Evolutionary conservation across 1,140 invertebrate genomes (phyloP), one percentile per base, ranked within the genome.

Genomic region (Calliphora vicina): DNA sequence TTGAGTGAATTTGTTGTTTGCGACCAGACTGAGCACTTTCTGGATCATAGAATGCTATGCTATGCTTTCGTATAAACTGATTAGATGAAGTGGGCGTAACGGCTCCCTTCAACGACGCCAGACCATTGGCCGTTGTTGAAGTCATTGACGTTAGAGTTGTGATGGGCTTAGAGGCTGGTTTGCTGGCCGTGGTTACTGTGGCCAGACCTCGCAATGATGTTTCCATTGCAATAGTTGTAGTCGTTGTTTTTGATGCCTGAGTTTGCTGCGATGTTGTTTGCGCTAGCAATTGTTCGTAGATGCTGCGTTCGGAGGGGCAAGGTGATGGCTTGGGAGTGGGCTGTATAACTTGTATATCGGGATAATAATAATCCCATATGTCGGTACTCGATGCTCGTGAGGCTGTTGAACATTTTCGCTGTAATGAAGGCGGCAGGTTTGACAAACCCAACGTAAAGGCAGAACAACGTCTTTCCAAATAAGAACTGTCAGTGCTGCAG

Each of bases 301-400:
- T 82, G 80, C 88, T 89, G 35, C 88, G 88, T 87, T 96, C 95
- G 87, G 95, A 96, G 3, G 94, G 94, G 89, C 95, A 95, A 0
- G 96, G 96, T n/a, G 96, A 96, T 17, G 95, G 92, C 57, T 94
- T 94, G 12, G 95, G 95, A n/a, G 95, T 96, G 25, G 95, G 94
- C 87, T 95, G 94, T 78, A 95, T 95, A 50, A 95, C 93, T 91
- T 95, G 93, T 85, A 96, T 96, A 87, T 95, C 94, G 29, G 94
- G 94, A 88, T 95, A 94, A 84, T 94, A 94, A 92, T 93, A 94
- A 81, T 93, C 89, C 88, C 92, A 91, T 29, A 92, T 92, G 26
- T 93, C 91, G 17, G 91, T 91, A 82, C 92, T 92, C 9, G 91
- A 91, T 61, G 91, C 90, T 10, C 91, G 88, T 57, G 86, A 87